Base-by-base conservation (phyloP, 1,140 invertebrate species). In the Notospermus geniculatus region DNA sequence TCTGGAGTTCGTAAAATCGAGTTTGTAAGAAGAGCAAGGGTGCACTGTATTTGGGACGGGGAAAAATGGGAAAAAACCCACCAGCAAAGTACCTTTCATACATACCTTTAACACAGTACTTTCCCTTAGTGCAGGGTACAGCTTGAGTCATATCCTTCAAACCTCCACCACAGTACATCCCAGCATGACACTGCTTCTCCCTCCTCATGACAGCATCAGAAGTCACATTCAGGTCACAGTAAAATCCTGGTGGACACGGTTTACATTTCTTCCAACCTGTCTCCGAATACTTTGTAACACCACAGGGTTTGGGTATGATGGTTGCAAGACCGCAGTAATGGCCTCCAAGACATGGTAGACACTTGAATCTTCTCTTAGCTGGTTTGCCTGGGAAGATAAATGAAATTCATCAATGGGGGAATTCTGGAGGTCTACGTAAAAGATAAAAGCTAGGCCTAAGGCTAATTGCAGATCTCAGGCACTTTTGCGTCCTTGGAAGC, bases 101-200 rank as follows among this genome's bases (percentile, higher is more conserved):
- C 66, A 39, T 62, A 79, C 77, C 77, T 68, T 71, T 68, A 32
- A 71, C 71, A 60, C 77, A 79, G 59, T 79, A 79, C 58, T 72
- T 71, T 13, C 73, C 77, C 19, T 63, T 45, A n/a, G 61, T 54
- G 61, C 77, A 79, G 54, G 67, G 65, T 4, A 69, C 69, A 2
- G 75, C 77, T 25, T 69, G 54, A 2, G 61, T 27, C 13, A 71
- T 63, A 39, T 46, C 43, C 5, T 57, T 65, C 17, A 79, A 67
- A 4, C 72, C 69, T 13, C 59, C 68, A 13, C 62, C 59, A 69
- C 77, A 79, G 63, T 68, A 77, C 25, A 67, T 60, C 13, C 77
- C 77, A n/a, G 70, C 71, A 0, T 74, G 67, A 70, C 77, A 79
- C 28, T 64, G 66, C 60, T 73, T 78, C 59, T 67, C 68, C 28